A percentile compares a stretch with the other conserved stretches of the same genome.
Evolutionary conservation across 2,113 vertebrate genomes (phyloP).

Genomic region (Larimichthys crocea): DNA sequence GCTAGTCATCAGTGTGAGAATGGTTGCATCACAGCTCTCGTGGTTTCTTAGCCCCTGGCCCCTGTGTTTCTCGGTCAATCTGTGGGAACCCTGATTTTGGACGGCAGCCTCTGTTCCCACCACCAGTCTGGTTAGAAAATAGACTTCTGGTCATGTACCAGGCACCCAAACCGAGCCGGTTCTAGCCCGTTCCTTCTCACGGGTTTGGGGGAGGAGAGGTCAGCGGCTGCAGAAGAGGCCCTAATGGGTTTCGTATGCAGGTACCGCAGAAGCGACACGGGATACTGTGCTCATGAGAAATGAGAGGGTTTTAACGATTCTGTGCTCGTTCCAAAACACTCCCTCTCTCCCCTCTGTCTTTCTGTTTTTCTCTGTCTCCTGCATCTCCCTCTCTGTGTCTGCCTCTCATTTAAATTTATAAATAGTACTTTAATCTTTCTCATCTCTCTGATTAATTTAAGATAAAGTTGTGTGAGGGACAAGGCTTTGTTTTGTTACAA

Average conservation of each 20-base stretch:
- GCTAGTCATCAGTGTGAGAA: conserved; percentile 79
- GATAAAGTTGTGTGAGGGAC: conserved; percentile 18
- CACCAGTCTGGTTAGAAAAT: conserved; percentile 83
- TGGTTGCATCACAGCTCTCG: conserved; percentile 80
- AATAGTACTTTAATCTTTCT: conserved; percentile 30
- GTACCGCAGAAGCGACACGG: conserved; percentile 71
- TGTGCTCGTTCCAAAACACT: conserved; percentile 65
- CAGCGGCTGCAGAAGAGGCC: conserved; percentile 64
- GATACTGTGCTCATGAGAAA: conserved; percentile 81
- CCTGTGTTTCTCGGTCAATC: conserved; percentile 79
- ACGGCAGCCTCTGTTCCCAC: conserved; percentile 83
- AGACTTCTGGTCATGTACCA: conserved; percentile 75
- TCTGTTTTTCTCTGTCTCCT: conserved; percentile 4
- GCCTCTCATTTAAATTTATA: conserved; percentile 43
- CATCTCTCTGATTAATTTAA: conserved; percentile 33
- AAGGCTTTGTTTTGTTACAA: conserved; percentile 18
- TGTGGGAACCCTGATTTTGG: conserved; percentile 87
- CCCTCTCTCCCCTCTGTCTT: conserved; percentile 8
- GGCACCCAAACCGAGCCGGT: conserved; percentile 76
- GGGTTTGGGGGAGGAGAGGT: conserved; percentile 70
- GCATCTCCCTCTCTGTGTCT: conserved; percentile 20
- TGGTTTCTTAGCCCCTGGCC: conserved; percentile 80
- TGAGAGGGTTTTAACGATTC: conserved; percentile 68
- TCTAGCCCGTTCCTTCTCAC: conserved; percentile 77
- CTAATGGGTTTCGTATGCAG: conserved; percentile 84